Percentiles rank a stretch among this genome's conserved stretches.
phyloP scores from a whole-genome alignment of 2,888 invertebrate species.

The Bellardia bayeri region DNA sequence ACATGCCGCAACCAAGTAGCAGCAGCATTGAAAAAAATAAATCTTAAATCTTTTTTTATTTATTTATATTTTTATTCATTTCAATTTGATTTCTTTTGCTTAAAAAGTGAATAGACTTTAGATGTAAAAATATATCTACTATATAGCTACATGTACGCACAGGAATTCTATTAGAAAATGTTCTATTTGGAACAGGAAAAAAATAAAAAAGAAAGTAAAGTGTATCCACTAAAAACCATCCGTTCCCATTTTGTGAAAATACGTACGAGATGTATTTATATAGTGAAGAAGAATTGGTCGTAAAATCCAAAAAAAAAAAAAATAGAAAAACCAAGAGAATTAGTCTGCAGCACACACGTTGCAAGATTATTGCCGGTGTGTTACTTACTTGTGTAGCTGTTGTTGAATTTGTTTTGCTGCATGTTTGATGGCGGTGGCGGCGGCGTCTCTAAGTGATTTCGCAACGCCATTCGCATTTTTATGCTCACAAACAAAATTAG shows the following conservation, averaged over 20 bases:
- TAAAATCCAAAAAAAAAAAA: conserved; percentile 22
- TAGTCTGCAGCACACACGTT: conserved; percentile 51
- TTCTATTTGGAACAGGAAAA: conserved; percentile 67
- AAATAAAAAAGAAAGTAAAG: conserved; percentile 39
- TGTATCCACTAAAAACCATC: conserved; percentile 34
- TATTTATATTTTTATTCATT: conserved; percentile 10
- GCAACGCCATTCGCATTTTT: conserved; percentile 62
- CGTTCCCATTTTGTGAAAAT: conserved; percentile 50
- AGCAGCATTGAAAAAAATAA: conserved; percentile 72
- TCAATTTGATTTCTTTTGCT: not conserved
- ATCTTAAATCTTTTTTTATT: conserved; percentile 43
- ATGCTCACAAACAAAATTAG: not conserved
- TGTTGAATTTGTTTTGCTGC: conserved; percentile 54
- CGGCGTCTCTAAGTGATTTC: conserved; percentile 64
- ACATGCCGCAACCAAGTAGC: conserved; percentile 54
- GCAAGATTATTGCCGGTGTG: conserved; percentile 41
- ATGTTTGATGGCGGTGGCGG: conserved; percentile 32
- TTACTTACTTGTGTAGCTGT: not conserved
- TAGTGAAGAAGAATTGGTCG: conserved; percentile 35
- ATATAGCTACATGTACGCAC: conserved; percentile 4
- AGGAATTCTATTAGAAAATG: conserved; percentile 47
- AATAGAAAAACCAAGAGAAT: conserved; percentile 8
- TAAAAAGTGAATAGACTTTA: conserved; percentile 61
- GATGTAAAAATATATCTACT: conserved; percentile 43
- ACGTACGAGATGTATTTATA: not conserved